Evolutionary conservation across 2,797 vertebrate genomes (phyloP), one percentile per base, ranked within the genome.

Genomic region (Fundulus diaphanus): DNA sequence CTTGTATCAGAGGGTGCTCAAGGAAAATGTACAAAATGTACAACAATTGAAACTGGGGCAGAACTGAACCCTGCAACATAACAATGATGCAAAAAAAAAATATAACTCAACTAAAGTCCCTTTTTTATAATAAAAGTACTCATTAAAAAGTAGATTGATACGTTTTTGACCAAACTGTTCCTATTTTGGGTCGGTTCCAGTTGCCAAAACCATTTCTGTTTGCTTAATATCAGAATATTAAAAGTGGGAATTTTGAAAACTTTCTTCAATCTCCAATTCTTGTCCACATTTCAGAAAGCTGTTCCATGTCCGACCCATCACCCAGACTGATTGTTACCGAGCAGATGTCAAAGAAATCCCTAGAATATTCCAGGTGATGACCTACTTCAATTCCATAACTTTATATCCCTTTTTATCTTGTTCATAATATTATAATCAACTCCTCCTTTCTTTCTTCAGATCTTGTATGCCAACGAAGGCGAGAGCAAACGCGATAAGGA

Each of bases 281-380:
- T 77, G 5, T 66, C 16, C 37, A 71, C 54, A 9, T 68, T 40
- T 20, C 86, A 99, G 98, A 92, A 99, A 99, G 89, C 95, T 99
- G 76, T 99, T 99, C 92, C 98, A 99, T 40, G 97, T 97, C 71
- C 96, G 98, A 77, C 96, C 98, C 33, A 98, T 99, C 84, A 99
- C 98, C 72, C 98, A 98, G 81, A 99, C 97, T 3, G 98, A 99
- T 82, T 98, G 99, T 40, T 99, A 99, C 89, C 96, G 97, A 83
- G 98, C 98, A 65, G 98, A 99, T 82, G 90, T 96, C 90, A 97
- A 92, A 94, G 98, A 99, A 91, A 98, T 99, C 87, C 97, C 98
- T 49, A 96, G 96, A 90, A 99, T 99, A 95, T 99, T 99, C 90
- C 98, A 99, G 97, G 98, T 98, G 94, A 74, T 59, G 3, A 80